Evolutionary conservation across 1,140 invertebrate genomes (phyloP), one percentile per base, ranked within the genome.

Genomic region (Drosophila ambigua): DNA sequence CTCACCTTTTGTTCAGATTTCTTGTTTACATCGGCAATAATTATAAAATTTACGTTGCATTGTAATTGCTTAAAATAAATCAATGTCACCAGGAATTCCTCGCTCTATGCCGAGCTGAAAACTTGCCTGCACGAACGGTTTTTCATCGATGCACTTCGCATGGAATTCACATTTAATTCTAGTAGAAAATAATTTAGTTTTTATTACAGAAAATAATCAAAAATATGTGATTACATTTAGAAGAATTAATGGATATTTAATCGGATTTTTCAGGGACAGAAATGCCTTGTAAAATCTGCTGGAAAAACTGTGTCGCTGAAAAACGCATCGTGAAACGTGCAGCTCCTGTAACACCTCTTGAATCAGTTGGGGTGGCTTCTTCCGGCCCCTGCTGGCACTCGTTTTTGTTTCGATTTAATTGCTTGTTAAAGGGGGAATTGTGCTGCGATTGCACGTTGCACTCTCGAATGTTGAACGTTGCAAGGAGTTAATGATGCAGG

Each of bases 11-110:
- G 35, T 39, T 31, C 64, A 50, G 35, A 28, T 31, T 53, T 50
- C 78, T 51, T 90, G 87, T 90, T 90, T 90, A 90, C 87, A 90
- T 80, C 79, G 69, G 72, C 88, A 88, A 90, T 90, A 90, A 90
- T 90, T 90, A 90, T 79, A 82, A 80, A 90, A 80, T 87, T 72
- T 88, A 79, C 79, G 82, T 88, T 83, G 61, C 55, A 77, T 72
- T 87, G 87, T 87, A 83, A 88, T 72, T 80, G 79, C 41, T 54
- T 77, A 57, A 60, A 73, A 90, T 90, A 90, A 90, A 90, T 90
- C 87, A 90, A 80, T 90, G 88, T 83, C 87, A 90, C 48, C 9
- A 4, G 61, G 60, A 35, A 53, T 53, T 16, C 57, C 52, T 54
- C 50, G 48, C 43, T 8, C 20, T n/a, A 23, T 28, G 5, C 4